Evolutionary conservation across 2,888 invertebrate species (phyloP).

Genomic region (Oscheius sp.): DNA sequence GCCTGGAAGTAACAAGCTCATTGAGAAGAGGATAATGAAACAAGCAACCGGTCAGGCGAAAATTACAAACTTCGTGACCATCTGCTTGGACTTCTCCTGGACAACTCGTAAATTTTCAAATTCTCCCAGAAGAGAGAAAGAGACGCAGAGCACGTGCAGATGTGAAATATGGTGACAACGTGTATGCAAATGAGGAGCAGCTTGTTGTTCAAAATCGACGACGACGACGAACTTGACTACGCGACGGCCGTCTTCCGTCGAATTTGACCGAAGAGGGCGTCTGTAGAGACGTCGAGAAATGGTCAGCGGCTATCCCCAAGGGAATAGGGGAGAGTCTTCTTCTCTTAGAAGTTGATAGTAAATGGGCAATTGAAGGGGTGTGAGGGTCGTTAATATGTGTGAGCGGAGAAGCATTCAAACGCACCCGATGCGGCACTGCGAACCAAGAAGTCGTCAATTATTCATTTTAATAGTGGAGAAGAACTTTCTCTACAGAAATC

Average conservation of each 20-base stretch:
- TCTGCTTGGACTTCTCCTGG: neutral
- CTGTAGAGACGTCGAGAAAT: too few relatives aligned
- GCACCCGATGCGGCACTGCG: constrained; percentile 12
- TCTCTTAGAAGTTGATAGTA: constrained; percentile 6
- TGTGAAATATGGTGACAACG: constrained; percentile 34
- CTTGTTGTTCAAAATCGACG: too few relatives aligned
- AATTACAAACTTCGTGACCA: neutral
- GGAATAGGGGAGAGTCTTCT: neutral
- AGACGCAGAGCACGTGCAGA: constrained; percentile 65
- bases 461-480: constrained; percentile 33
- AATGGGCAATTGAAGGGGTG: constrained; percentile 30
- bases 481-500: constrained; percentile 17
- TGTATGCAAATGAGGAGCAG: constrained; percentile 27
- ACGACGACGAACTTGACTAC: too few relatives aligned
- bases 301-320: neutral
- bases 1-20: constrained; percentile 33
- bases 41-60: constrained; percentile 24
- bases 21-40: constrained; percentile 24
- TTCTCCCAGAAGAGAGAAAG: constrained; percentile 67
- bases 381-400: constrained; percentile 36
- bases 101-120: constrained; percentile 20
- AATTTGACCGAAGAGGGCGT: too few relatives aligned
- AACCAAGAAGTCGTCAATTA: constrained; percentile 26
- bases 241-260: too few relatives aligned
- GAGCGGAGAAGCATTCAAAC: constrained; percentile 34